Conservation (phyloP, 2,797 vertebrate species). For the Anomalospiza imberbis region DNA sequence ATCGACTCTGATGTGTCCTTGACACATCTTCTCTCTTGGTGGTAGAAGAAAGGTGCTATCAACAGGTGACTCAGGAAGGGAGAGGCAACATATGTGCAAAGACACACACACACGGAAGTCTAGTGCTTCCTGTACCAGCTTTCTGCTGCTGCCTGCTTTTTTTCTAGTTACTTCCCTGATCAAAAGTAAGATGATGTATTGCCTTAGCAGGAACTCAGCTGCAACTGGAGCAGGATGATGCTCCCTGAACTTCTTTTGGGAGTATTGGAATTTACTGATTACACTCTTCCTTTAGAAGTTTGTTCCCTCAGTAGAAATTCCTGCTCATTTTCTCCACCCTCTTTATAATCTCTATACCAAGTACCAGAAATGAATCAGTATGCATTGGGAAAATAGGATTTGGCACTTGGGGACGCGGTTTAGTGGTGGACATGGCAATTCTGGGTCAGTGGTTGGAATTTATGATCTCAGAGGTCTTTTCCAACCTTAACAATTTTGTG, state of each 20-base stretch:
- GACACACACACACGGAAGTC: constrained; percentile 3
- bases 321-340: background rate
- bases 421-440: background rate
- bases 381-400: background rate
- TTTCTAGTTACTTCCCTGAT: background rate
- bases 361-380: background rate
- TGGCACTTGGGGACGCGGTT: background rate
- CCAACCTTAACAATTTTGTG: background rate
- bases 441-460: background rate
- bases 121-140: background rate
- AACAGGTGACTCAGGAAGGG: constrained; percentile 41
- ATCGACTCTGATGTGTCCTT: background rate
- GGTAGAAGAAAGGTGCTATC: constrained; percentile 5
- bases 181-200: background rate
- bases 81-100: background rate
- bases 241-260: background rate
- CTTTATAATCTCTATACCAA: background rate
- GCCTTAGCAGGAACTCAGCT: background rate
- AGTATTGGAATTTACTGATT: background rate
- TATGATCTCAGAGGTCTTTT: background rate
- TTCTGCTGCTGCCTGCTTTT: background rate
- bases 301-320: background rate
- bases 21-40: constrained; percentile 26
- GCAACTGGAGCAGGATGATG: background rate
- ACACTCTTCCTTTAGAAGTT: background rate